Percentiles rank a stretch among this genome's conserved stretches.
phyloP scores from a whole-genome alignment of 2,888 invertebrate species.

The Lasioglossum villosulum region DNA sequence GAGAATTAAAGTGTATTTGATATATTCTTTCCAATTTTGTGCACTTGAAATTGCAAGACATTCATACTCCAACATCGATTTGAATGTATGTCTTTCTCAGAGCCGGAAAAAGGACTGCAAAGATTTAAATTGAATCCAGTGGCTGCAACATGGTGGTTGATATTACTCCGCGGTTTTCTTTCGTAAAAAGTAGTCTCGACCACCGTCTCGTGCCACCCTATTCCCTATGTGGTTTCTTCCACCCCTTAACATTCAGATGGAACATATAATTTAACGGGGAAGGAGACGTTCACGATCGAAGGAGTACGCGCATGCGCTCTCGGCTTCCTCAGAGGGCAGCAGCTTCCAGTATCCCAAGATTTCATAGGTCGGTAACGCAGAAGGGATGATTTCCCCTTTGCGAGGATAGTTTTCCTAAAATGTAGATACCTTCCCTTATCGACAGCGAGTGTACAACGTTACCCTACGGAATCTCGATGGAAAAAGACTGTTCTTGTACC shows the following conservation, averaged over 20 bases:
- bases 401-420: constrained; percentile 38
- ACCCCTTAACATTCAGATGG: constrained; percentile 28
- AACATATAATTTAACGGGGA: constrained; percentile 38
- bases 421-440: constrained; percentile 49
- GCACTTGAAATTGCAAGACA: background rate
- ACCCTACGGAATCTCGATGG: background rate
- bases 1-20: background rate
- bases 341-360: constrained; percentile 18
- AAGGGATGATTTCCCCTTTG: constrained; percentile 48
- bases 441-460: constrained; percentile 30
- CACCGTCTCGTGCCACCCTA: background rate
- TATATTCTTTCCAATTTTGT: background rate
- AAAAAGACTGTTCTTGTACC: background rate
- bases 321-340: constrained; percentile 69
- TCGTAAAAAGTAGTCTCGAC: constrained; percentile 7
- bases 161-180: background rate
- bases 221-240: background rate
- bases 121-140: background rate
- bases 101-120: background rate
- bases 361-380: constrained; percentile 69
- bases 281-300: constrained; percentile 76
- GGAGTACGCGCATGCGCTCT: constrained; percentile 81
- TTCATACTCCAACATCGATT: background rate
- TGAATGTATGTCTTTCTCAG: background rate
- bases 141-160: background rate